Evolutionary conservation across 2,113 vertebrate species (phyloP), one percentile per base, ranked within the genome.

Genomic region (Pituophis catenifer): DNA sequence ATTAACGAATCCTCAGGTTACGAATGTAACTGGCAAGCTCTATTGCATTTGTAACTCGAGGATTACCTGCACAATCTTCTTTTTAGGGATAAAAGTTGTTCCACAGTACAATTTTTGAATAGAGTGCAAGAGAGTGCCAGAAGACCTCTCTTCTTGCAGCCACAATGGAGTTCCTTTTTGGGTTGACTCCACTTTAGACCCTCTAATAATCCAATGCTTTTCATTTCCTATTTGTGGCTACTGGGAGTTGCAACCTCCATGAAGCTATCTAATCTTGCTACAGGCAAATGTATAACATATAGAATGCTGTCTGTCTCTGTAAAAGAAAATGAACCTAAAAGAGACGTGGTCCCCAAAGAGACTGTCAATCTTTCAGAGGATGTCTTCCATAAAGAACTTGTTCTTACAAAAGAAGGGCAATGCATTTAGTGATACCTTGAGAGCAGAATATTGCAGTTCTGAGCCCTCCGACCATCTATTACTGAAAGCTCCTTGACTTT

Each of bases 361-460:
- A 5, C 44, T 90, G n/a, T 62, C 15, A 17, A 90, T 90, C 59
- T 65, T 50, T 50, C 23, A 62, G 89, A 57, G 38, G 15, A 90
- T 2, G 3, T 50, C 89, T 23, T 65, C 48, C 2, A 29, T 15
- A 29, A 15, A n/a, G 24, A 59, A 65, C 24, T 21, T 4, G 26
- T 70, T 90, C 38, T 55, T 88, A 50, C 1, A 0, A 89, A 75
- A 65, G 59, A 53, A 13, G 29, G 1, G 48, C 23, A 86, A 94
- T 17, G 81, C 1, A 54, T 91, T 59, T 7, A 93, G 89, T 85
- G 94, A 50, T 97, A 99, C 99, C 99, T 98, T 17, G 99, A 99
- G 44, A 99, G 98, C 87, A 99, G 99, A 97, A 99, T 99, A 96
- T 99, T 99, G 98, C 99, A 99, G 89, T 99, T 99, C 96, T 99